Evolutionary conservation across 1,140 invertebrate genomes (phyloP), one percentile per base, ranked within the genome.

Genomic region (Leptopilina boulardi): DNA sequence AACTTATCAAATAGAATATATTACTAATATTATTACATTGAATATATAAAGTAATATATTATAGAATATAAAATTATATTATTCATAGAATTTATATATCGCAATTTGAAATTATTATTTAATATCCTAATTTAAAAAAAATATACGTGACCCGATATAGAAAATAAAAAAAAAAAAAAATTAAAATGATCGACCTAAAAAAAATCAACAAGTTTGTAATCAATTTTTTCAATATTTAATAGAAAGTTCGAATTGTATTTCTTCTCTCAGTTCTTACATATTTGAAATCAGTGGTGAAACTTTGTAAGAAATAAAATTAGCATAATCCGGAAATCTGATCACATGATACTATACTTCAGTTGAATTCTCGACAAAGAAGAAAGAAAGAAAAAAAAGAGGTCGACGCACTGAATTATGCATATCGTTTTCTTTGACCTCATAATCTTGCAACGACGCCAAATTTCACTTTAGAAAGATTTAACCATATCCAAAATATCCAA

Each of bases 341-440:
- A 30, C 47, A 51, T 51, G 47, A 51, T 51, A 51, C 26, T 66
- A 66, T 23, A 80, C 70, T 76, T 80, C 47, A 79, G 75, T 71
- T 80, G 54, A 77, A 80, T 80, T 82, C 77, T 54, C 38, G 41
- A n/a, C 59, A 26, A 72, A 66, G 71, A 77, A 73, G 76, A 76
- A 82, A 66, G 8, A 76, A 47, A 73, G 76, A 76, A 82, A 66
- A 4, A 76, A 47, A 59, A 77, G 74, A 77, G 51, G 75, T 73
- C 47, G 73, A 19, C 70, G 71, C 74, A 44, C 71, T 79, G 75
- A 79, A 82, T 82, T 73, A 77, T 79, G 77, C 74, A 76, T 75
- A 70, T 70, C 74, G 74, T 76, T 78, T 81, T 77, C 47, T 77
- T 81, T 81, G 75, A 77, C 77, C 73, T 44, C 23, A 10, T 54